Conservation (phyloP, 2,797 vertebrate species). For the Anas bahamensis region DNA sequence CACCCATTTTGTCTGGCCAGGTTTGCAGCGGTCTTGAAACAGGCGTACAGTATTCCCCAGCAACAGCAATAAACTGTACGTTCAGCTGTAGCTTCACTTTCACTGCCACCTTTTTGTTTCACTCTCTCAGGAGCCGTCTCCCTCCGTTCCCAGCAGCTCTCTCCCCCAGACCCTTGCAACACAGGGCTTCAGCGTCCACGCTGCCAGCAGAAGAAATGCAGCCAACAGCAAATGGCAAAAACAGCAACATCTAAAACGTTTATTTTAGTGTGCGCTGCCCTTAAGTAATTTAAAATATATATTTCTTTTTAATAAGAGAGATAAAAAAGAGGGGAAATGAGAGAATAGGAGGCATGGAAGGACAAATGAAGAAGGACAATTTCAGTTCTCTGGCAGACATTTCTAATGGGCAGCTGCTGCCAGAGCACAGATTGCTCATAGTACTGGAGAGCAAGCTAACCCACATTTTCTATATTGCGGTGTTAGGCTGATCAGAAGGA, state of each 20-base stretch:
- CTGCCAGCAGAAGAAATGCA: background rate
- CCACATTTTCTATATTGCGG: background rate
- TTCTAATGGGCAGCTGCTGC: background rate
- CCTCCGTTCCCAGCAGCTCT: background rate
- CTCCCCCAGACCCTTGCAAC: background rate
- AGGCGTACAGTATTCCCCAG: background rate
- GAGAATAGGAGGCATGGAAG: background rate
- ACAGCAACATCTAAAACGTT: background rate
- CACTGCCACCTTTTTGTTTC: conserved; percentile 9
- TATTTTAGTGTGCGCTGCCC: background rate
- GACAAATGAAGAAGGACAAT: background rate
- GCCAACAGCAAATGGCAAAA: background rate
- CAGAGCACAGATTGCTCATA: background rate
- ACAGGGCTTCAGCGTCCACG: background rate
- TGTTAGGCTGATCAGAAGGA: background rate
- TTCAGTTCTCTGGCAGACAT: background rate
- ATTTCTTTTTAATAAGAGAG: background rate
- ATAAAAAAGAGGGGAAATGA: background rate
- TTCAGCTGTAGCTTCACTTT: conserved; percentile 13
- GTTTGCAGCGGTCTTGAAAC: conserved; percentile 3
- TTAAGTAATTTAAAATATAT: background rate
- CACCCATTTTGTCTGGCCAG: conserved; percentile 72
- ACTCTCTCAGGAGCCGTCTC: background rate
- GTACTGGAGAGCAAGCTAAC: background rate
- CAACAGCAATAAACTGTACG: conserved; percentile 5